phyloP scores from a whole-genome alignment of 2,113 vertebrate species.

The Siniperca chuatsi region DNA sequence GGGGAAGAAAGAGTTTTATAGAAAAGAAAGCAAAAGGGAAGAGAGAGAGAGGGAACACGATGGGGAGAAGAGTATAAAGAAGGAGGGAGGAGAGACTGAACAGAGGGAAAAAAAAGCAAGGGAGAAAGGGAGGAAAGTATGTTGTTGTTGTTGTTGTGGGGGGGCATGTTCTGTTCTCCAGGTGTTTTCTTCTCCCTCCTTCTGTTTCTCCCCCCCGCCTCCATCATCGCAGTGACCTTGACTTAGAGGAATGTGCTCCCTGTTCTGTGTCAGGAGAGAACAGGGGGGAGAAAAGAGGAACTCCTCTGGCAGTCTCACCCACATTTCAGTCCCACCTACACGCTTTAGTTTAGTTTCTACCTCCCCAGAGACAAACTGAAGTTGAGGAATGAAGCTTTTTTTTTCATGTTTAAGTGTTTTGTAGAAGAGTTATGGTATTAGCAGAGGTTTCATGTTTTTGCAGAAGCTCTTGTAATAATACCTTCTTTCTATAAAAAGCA shows the following conservation, averaged over 20 bases:
- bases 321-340: conserved; percentile 52
- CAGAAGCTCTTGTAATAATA: conserved; percentile 35
- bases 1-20: neutral
- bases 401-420: conserved; percentile 1
- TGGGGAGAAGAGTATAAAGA: neutral
- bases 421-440: conserved; percentile 19
- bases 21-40: neutral
- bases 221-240: conserved; percentile 77
- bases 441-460: conserved; percentile 29
- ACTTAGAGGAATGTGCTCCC: conserved; percentile 81
- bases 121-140: conserved; percentile 10
- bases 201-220: conserved; percentile 21
- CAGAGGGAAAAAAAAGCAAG: neutral
- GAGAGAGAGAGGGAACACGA: neutral
- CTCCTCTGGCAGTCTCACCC: conserved; percentile 52
- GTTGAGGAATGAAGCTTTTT: conserved; percentile 10
- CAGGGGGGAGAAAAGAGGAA: conserved; percentile 29
- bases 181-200: conserved; percentile 72
- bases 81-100: neutral
- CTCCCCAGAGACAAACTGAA: neutral
- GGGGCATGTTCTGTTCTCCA: conserved; percentile 73
- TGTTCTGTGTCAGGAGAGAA: conserved; percentile 67
- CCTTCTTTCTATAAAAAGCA: conserved; percentile 22
- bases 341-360: neutral
- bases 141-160: conserved; percentile 17